phyloP scores from a whole-genome alignment of 2,888 invertebrate species.

The Rhyacophila evoluta region DNA sequence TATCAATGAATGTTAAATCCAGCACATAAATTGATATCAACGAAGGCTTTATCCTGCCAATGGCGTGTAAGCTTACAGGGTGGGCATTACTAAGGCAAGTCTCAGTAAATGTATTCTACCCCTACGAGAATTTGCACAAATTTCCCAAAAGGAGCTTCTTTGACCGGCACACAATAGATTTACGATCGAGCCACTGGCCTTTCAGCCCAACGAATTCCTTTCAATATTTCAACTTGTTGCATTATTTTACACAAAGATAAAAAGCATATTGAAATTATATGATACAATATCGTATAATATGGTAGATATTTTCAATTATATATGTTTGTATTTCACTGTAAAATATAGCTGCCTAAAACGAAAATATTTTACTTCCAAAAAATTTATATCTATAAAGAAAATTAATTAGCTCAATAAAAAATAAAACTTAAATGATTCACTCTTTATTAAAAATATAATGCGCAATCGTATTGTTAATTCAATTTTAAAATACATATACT shows the following conservation, averaged over 20 bases:
- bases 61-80: neutral
- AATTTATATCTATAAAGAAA: too few relatives aligned
- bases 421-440: too few relatives aligned
- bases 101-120: constrained; percentile 15
- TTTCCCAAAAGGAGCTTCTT: constrained; percentile 10
- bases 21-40: neutral
- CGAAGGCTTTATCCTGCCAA: neutral
- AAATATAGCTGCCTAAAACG: too few relatives aligned
- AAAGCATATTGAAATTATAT: too few relatives aligned
- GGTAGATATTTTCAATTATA: too few relatives aligned
- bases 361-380: too few relatives aligned
- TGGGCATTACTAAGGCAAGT: constrained; percentile 11
- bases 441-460: too few relatives aligned
- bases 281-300: too few relatives aligned
- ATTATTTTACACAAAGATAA: neutral
- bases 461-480: too few relatives aligned
- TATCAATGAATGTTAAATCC: neutral
- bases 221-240: constrained; percentile 12
- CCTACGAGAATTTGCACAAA: constrained; percentile 8
- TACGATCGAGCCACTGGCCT: neutral
- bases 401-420: too few relatives aligned
- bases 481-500: too few relatives aligned
- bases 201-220: neutral
- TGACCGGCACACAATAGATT: constrained; percentile 19
- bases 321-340: too few relatives aligned